Base-by-base conservation (phyloP, 2,113 vertebrate species). In the Dipodomys stephensi region DNA sequence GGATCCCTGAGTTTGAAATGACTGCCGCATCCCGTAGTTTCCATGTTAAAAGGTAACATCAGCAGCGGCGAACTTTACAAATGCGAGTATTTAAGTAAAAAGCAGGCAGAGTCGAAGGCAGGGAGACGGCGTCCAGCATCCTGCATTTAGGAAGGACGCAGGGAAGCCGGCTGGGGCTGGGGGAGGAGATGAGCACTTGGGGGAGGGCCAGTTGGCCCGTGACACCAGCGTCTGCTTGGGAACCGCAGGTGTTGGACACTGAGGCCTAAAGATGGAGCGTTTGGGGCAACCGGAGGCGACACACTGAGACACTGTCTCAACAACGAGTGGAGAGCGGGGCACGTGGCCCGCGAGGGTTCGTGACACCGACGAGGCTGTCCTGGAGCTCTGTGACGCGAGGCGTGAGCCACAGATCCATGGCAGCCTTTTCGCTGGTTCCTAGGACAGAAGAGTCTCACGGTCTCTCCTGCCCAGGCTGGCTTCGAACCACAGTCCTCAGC, bases 31-130 rank as follows among this genome's bases (percentile, higher is more conserved):
- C 53, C 18, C 27, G 44, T 13, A 92, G 35, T 65, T 74, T 68
- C 92, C 20, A 64, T 22, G 3, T 23, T 88, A 49, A 53, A 67
- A 44, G 90, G 64, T 89, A 23, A 30, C 27, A 64, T 87, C 57
- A 57, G 2, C 49, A 39, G 81, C 9, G 77, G 13, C 69, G 72
- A 79, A 78, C 80, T 87, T 88, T 83, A 77, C 57, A 83, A 91
- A 68, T 62, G 23, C n/a, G 92, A 39, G 25, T 49, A 80, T 30
- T 86, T 92, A 80, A 94, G 65, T 79, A 18, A 28, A 39, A 39
- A 39, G 39, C 39, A 39, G 93, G 6, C 72, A 30, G 22, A 5
- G n/a, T 25, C 9, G 27, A 87, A 88, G 49, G 22, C 67, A 19
- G 22, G 77, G 46, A 87, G 20, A 27, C 1, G 4, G 62, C 22